Base-by-base conservation (phyloP, 2,888 invertebrate species). In the Drosophila paranaensis region DNA sequence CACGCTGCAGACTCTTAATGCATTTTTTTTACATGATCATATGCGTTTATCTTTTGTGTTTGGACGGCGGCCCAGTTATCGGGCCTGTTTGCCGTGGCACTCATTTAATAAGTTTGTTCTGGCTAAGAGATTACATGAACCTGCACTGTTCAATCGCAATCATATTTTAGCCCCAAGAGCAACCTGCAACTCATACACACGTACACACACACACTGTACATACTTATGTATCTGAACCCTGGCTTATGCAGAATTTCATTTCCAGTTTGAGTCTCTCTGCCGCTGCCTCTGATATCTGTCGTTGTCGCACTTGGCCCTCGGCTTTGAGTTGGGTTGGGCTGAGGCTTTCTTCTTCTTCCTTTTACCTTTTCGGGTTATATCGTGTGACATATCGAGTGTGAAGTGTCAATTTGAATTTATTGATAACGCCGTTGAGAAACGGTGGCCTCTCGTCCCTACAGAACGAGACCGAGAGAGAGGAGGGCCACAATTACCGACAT, bases 331-430 rank as follows among this genome's bases (percentile, higher is more conserved):
- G 63, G 66, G 71, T 66, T 60, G 65, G 77, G 57, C 42, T 39
- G 39, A 43, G 54, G 33, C 6, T 6, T 61, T 57, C n/a, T 8
- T 16, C 16, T 4, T 25, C 10, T 10, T 33, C 8, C 30, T 8
- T 30, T 54, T 40, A 10, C 30, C 48, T 57, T 37, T 63, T 53
- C 68, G 64, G 33, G 30, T 25, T 73, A 68, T 91, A 91, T 91
- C 91, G 86, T 90, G 90, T 91, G 92, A 91, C 92, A 91, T 91
- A 91, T 91, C 91, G 87, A 91, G 92, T 91, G 91, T 91, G 91
- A 91, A 91, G 83, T 91, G 91, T 92, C 91, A 91, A 90, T 91
- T 90, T 91, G 88, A 91, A 91, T 91, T 92, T 91, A 91, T 92
- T 91, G 92, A 91, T 91, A 92, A 91, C 82, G 82, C 72, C 83